These are phyloP conservation scores for Ceyx melanurus DNA, from an alignment of 2,113 vertebrate species.

Conservation along the genomic window DNA sequence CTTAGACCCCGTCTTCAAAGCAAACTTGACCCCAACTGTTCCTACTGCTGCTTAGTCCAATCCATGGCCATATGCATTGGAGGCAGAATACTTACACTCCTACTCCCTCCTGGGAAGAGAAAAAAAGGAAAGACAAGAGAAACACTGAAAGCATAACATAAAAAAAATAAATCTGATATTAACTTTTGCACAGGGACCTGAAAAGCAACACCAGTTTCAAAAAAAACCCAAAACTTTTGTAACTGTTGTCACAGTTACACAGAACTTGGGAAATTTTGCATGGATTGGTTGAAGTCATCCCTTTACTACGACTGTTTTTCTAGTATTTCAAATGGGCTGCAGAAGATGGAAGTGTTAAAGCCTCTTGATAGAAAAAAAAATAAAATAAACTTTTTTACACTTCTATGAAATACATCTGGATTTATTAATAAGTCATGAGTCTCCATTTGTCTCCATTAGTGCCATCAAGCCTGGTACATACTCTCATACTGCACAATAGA, in stretches of 20 bases:
- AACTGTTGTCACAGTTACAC: not conserved
- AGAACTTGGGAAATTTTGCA: not conserved
- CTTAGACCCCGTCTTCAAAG: not conserved
- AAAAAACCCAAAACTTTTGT: not conserved
- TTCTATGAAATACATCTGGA: not conserved
- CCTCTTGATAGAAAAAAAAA: not conserved
- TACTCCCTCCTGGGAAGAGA: not conserved
- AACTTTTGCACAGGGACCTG: not conserved
- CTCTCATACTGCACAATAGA: not conserved
- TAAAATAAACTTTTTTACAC: not conserved
- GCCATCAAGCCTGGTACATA: not conserved
- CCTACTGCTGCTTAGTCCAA: not conserved
- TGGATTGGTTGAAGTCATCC: not conserved
- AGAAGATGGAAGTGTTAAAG: not conserved
- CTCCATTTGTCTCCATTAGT: not conserved
- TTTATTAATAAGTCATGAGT: not conserved
- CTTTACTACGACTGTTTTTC: not conserved
- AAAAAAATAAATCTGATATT: not conserved
- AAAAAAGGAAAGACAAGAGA: not conserved
- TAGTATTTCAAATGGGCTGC: not conserved
- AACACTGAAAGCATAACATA: not conserved
- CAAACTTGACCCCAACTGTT: not conserved
- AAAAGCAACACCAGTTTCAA: not conserved
- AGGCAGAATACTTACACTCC: not conserved
- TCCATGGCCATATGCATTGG: not conserved